phyloP scores from a whole-genome alignment of 2,888 invertebrate genomes.

The Halocaridina rubra region DNA sequence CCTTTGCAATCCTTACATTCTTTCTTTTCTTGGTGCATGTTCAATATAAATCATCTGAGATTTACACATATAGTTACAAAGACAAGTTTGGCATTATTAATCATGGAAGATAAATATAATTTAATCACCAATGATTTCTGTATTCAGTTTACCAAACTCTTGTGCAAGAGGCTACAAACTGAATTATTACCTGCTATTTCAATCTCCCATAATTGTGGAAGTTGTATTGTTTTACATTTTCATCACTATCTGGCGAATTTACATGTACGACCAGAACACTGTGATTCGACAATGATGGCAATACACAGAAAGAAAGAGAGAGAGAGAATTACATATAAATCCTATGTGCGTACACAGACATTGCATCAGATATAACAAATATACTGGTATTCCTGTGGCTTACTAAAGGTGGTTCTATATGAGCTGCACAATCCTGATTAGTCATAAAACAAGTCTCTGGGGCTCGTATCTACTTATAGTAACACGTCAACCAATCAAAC shows the following conservation, averaged over 20 bases:
- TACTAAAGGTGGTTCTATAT: constrained; percentile 12
- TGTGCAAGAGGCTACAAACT: background rate
- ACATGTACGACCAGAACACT: constrained; percentile 41
- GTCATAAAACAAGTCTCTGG: constrained; percentile 21
- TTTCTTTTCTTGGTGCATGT: too few species aligned
- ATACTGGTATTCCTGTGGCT: constrained; percentile 28
- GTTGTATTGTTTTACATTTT: background rate
- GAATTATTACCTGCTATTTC: background rate
- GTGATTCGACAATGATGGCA: constrained; percentile 57
- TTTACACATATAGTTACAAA: constrained; percentile 51
- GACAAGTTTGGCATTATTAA: constrained; percentile 58
- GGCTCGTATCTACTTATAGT: too few species aligned
- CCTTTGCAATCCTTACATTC: too few species aligned
- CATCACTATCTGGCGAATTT: background rate
- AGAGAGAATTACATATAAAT: constrained; percentile 48
- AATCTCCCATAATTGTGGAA: background rate
- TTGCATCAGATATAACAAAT: constrained; percentile 28
- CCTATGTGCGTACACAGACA: constrained; percentile 47
- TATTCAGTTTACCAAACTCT: background rate
- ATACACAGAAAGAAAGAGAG: constrained; percentile 48
- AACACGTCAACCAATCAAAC: too few species aligned
- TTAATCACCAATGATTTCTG: too few species aligned
- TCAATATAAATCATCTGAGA: too few species aligned
- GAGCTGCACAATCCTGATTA: constrained; percentile 28
- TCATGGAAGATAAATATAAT: constrained; percentile 43